Evolutionary conservation across 1,140 invertebrate genomes (phyloP).

Genomic region (Listronotus oregonensis): DNA sequence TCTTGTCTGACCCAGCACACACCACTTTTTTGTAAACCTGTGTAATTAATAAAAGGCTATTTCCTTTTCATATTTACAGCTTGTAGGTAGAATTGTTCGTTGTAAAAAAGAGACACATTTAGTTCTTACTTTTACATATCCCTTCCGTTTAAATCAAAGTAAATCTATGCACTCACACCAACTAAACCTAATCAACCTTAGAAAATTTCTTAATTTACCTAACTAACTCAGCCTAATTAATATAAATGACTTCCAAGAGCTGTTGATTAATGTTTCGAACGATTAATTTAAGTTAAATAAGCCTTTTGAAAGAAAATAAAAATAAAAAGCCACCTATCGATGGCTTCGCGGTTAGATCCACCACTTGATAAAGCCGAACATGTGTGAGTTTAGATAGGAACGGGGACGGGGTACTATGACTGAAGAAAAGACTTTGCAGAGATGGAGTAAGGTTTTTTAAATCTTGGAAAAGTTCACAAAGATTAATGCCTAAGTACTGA

Average conservation of each 20-base stretch:
- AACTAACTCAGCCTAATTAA: constrained; percentile 35
- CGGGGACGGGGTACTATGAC: constrained; percentile 29
- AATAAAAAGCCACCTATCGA: constrained; percentile 39
- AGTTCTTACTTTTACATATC: too few species aligned
- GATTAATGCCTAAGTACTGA: too few species aligned
- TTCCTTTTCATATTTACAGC: too few species aligned
- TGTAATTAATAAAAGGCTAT: too few species aligned
- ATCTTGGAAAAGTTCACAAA: background rate
- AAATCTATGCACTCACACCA: background rate
- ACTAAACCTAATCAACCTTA: background rate
- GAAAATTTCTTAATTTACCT: background rate
- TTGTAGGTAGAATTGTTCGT: too few species aligned
- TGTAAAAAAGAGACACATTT: too few species aligned
- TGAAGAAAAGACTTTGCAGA: constrained; percentile 5
- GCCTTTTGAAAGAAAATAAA: constrained; percentile 39
- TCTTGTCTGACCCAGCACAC: too few species aligned
- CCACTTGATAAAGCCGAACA: constrained; percentile 49
- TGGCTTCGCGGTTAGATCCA: constrained; percentile 44
- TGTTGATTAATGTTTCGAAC: constrained; percentile 39
- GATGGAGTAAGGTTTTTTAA: constrained; percentile 11
- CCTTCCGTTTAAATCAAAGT: background rate
- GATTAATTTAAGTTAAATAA: constrained; percentile 47
- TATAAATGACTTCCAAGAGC: constrained; percentile 34
- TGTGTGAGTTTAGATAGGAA: constrained; percentile 50
- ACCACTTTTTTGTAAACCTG: too few species aligned